Percentiles rank a stretch among this genome's conserved stretches.
Evolutionary conservation across 2,797 vertebrate genomes (phyloP).

Genomic region (Xenopus petersii): DNA sequence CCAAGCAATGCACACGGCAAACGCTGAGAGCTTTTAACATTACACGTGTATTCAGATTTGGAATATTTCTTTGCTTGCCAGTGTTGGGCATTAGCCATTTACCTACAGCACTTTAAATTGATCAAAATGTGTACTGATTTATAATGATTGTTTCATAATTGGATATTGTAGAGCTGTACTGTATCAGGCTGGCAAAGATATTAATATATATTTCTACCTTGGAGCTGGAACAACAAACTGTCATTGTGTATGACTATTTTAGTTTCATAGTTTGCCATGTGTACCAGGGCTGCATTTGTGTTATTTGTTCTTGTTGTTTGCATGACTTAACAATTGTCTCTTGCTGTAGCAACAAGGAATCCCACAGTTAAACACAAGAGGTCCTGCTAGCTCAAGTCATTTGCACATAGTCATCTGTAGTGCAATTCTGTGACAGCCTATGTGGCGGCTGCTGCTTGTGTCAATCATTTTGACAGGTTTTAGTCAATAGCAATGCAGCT

Average conservation of each 20-base stretch:
- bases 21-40: not conserved
- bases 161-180: too few relatives aligned
- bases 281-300: not conserved
- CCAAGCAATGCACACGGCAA: not conserved
- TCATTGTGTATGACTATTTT: too few relatives aligned
- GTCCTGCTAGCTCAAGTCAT: slow-evolving; percentile 35
- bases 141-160: too few relatives aligned
- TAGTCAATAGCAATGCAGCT: not conserved
- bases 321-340: not conserved
- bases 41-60: not conserved
- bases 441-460: not conserved
- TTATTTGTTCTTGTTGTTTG: not conserved
- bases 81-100: too few relatives aligned
- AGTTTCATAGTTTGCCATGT: not conserved
- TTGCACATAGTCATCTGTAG: not conserved
- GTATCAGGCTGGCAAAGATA: too few relatives aligned
- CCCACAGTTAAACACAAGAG: slow-evolving; percentile 40
- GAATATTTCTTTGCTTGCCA: not conserved
- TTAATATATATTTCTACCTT: too few relatives aligned
- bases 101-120: too few relatives aligned
- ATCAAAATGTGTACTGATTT: too few relatives aligned
- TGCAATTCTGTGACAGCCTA: slow-evolving; percentile 12
- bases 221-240: too few relatives aligned
- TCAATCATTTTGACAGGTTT: slow-evolving; percentile 1
- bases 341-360: slow-evolving; percentile 13